phyloP scores from a whole-genome alignment of 2,113 vertebrate species.

The Aix galericulata region DNA sequence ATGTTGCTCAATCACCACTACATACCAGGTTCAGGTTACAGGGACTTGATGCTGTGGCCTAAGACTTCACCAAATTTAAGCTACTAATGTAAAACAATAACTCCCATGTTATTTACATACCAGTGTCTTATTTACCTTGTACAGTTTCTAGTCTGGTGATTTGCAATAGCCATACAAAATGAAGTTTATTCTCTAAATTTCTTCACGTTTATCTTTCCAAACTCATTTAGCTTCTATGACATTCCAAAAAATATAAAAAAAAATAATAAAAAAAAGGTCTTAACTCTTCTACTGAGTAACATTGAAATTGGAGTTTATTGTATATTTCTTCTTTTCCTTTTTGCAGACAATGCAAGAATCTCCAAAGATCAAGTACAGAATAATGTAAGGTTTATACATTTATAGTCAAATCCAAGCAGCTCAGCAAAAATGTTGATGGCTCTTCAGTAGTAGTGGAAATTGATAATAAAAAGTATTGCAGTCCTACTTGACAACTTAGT shows the following conservation, averaged over 20 bases:
- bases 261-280: no score
- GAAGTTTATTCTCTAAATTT: neutral
- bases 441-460: neutral
- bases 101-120: no score
- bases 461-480: neutral
- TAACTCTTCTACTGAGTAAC: neutral
- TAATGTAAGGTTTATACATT: neutral
- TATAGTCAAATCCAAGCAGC: neutral
- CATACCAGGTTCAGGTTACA: no score
- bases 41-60: no score
- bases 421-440: neutral
- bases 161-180: neutral
- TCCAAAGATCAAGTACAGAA: neutral
- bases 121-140: no score
- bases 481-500: neutral
- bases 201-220: neutral
- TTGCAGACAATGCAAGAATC: neutral
- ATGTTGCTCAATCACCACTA: no score
- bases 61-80: no score
- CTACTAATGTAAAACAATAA: no score
- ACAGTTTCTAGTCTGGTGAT: neutral
- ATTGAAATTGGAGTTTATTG: conserved; percentile 7
- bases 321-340: conserved; percentile 7
- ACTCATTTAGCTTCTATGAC: neutral
- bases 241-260: neutral